phyloP scores from a whole-genome alignment of 2,113 vertebrate species.

The Corythornis vintsioides region DNA sequence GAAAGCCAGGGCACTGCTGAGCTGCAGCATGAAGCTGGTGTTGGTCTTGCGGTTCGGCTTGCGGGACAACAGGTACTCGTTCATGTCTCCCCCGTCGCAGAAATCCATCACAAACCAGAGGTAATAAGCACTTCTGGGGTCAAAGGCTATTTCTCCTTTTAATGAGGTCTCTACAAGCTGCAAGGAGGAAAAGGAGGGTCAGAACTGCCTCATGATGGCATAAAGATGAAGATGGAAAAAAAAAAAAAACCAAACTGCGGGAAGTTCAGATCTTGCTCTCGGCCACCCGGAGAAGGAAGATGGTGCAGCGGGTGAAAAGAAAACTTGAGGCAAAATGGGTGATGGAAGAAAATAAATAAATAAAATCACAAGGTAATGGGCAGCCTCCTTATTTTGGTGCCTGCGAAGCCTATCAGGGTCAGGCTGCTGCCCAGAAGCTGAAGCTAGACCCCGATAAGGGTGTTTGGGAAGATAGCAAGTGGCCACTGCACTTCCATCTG shows the following conservation, averaged over 20 bases:
- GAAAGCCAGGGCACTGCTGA: constrained; percentile 95
- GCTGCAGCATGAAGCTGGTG: constrained; percentile 98
- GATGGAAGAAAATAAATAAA: neutral
- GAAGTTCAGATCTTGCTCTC: neutral
- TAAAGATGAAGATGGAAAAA: neutral
- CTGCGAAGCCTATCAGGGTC: neutral
- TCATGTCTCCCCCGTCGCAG: constrained; percentile 98
- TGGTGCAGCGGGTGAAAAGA: rapidly evolving
- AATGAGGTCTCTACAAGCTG: constrained; percentile 97
- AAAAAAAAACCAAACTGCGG: neutral
- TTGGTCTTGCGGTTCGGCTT: constrained; percentile 95
- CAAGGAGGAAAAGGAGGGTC: constrained; percentile 11
- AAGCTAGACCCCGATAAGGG: constrained; percentile 35
- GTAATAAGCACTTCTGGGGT: constrained; percentile 93
- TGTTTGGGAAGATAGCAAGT: neutral
- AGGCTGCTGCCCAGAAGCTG: neutral
- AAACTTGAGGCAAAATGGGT: neutral
- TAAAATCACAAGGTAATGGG: constrained; percentile 6
- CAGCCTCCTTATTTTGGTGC: neutral
- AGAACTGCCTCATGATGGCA: neutral
- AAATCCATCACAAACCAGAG: constrained; percentile 99
- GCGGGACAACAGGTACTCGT: constrained; percentile 91
- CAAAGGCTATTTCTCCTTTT: constrained; percentile 95
- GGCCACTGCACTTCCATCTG: constrained; percentile 32
- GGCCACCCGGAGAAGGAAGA: neutral